Conservation (phyloP, 30 jellyfish, hydroid and myxozoan genomes). For the Aurelia sp. region DNA sequence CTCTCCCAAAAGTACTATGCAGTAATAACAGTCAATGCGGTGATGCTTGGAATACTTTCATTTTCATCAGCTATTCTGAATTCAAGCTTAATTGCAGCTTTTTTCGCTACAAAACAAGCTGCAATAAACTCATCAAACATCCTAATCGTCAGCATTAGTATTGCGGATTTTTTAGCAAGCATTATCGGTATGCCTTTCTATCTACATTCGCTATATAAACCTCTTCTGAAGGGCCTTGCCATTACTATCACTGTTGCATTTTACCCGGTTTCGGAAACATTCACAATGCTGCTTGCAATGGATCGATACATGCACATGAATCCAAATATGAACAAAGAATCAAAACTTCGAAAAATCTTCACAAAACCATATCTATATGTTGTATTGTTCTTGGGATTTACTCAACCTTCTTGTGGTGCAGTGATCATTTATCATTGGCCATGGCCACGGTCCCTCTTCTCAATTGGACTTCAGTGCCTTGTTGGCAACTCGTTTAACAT, state of each 20-base stretch:
- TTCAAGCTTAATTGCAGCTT: not conserved
- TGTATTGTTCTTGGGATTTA: not conserved
- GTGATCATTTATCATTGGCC: not conserved
- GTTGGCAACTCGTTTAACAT: not conserved
- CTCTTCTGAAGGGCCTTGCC: not conserved
- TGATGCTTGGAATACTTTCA: not conserved
- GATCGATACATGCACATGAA: constrained; percentile 4
- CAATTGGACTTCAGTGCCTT: not conserved
- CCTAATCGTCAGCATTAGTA: not conserved
- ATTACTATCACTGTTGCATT: not conserved
- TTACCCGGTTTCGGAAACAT: not conserved
- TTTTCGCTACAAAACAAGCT: not conserved
- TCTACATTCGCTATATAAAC: not conserved
- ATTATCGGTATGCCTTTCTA: not conserved
- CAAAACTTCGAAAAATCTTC: not conserved
- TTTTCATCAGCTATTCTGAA: not conserved
- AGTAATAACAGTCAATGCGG: not conserved
- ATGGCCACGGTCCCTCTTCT: not conserved
- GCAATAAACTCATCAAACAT: not conserved
- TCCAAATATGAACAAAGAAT: not conserved
- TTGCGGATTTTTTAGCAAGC: not conserved
- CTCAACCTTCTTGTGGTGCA: not conserved
- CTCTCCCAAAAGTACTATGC: no score
- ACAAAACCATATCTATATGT: not conserved
- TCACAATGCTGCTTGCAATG: not conserved